Conservation (phyloP, 2,113 vertebrate genomes). For the Phylloscopus whistleri region DNA sequence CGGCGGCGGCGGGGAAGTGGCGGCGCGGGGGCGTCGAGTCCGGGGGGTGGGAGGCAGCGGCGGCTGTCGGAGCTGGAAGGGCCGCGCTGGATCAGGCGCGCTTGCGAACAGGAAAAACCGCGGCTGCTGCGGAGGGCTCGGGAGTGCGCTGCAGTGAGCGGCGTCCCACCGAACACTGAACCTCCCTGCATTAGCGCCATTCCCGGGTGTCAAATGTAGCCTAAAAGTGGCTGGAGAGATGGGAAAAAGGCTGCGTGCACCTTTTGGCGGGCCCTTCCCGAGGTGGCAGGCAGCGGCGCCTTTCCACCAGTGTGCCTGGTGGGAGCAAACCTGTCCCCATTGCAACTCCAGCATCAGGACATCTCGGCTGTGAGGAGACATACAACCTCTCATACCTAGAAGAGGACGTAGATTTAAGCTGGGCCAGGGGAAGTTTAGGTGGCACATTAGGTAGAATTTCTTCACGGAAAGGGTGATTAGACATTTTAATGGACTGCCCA, state of each 20-base stretch:
- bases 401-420: not conserved
- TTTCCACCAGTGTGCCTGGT: rapidly evolving
- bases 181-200: rapidly evolving
- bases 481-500: not conserved
- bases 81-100: rapidly evolving
- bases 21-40: not conserved
- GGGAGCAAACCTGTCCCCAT: too few species aligned
- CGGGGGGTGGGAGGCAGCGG: rapidly evolving
- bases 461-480: not conserved
- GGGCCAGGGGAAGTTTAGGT: not conserved
- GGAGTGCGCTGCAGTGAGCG: not conserved
- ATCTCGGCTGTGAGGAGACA: too few species aligned
- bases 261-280: too few species aligned
- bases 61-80: not conserved
- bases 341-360: not conserved
- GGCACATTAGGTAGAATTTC: not conserved
- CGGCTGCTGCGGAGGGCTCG: not conserved
- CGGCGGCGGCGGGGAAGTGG: not conserved
- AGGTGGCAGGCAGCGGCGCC: not conserved
- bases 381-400: not conserved
- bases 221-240: not conserved
- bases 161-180: not conserved
- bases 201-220: too few species aligned
- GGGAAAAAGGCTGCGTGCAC: rapidly evolving
- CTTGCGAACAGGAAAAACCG: rapidly evolving